Percentiles rank a stretch among this genome's conserved stretches.
Evolutionary conservation across 2,888 invertebrate genomes (phyloP).

Genomic region (Erebia epiphron): DNA sequence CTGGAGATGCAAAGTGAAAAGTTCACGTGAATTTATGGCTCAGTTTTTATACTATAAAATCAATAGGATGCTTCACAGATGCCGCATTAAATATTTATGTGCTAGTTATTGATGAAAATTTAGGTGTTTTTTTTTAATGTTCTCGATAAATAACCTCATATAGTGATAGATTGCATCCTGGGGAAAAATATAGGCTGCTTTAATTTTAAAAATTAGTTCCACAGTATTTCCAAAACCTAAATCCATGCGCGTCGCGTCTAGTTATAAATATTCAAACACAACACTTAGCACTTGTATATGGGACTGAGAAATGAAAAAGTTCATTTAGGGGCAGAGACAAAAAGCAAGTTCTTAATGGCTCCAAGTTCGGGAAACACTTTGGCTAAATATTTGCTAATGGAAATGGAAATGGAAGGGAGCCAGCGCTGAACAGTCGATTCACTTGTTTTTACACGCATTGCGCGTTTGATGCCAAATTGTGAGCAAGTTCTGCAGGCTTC

Average conservation of each 20-base stretch:
- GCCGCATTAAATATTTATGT: not conserved
- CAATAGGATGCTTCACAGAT: slow-evolving; percentile 26
- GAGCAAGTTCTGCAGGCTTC: slow-evolving; percentile 33
- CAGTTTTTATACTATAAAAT: slow-evolving; percentile 27
- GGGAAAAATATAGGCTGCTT: too few relatives aligned
- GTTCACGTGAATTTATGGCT: slow-evolving; percentile 39
- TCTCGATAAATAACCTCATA: too few relatives aligned
- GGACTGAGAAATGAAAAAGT: slow-evolving; percentile 62
- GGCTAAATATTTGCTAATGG: slow-evolving; percentile 81
- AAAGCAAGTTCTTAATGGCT: slow-evolving; percentile 75
- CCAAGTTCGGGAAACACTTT: slow-evolving; percentile 79
- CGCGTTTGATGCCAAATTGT: slow-evolving; percentile 67
- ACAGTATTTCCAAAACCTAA: too few relatives aligned
- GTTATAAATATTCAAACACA: slow-evolving; percentile 36
- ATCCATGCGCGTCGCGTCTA: too few relatives aligned
- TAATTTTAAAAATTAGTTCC: too few relatives aligned
- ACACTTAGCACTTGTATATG: slow-evolving; percentile 63
- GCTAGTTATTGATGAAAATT: too few relatives aligned
- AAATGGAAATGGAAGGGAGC: slow-evolving; percentile 71
- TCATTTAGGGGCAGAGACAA: slow-evolving; percentile 70
- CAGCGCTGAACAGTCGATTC: slow-evolving; percentile 60
- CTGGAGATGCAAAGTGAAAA: slow-evolving; percentile 39
- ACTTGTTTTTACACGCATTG: slow-evolving; percentile 67
- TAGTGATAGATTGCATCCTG: too few relatives aligned
- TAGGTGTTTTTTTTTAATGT: too few relatives aligned